Percentiles rank a stretch among this genome's conserved stretches.
Evolutionary conservation across 2,797 vertebrate genomes (phyloP).

Genomic region (Esox masquinongy): DNA sequence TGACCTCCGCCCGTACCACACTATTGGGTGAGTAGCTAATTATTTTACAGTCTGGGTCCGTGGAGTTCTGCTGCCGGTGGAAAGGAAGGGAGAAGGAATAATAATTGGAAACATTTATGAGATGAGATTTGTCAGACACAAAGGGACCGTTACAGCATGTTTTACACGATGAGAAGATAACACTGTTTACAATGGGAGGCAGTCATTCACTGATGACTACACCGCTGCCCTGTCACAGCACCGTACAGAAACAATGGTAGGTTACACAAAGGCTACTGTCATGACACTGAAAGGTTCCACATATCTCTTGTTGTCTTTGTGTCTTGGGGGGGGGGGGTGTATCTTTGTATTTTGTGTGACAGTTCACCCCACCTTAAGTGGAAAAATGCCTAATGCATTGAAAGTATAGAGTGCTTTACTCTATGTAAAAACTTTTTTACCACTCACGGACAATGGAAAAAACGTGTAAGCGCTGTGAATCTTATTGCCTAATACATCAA

Average conservation of each 20-base stretch:
- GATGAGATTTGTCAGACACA: constrained; percentile 70
- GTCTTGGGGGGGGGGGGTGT: constrained; percentile 6
- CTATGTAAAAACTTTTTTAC: too few species aligned
- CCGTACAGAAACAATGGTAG: neutral
- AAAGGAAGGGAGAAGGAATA: constrained; percentile 77
- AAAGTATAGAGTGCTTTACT: too few species aligned
- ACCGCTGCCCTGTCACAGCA: neutral
- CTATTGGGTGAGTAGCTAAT: constrained; percentile 81
- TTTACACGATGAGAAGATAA: constrained; percentile 54
- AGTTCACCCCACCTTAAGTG: too few species aligned
- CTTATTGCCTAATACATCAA: too few species aligned
- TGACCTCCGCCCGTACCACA: constrained; percentile 65
- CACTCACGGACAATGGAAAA: too few species aligned
- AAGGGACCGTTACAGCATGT: constrained; percentile 59
- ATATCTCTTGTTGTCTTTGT: neutral
- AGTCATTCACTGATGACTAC: neutral
- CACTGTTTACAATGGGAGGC: constrained; percentile 54
- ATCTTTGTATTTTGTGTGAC: too few species aligned
- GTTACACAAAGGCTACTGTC: neutral
- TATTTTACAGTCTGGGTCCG: constrained; percentile 77
- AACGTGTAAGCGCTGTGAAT: too few species aligned
- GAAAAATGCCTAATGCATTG: too few species aligned
- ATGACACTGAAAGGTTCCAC: neutral
- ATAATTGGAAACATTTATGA: constrained; percentile 79
- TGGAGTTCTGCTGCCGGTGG: constrained; percentile 67